Percentiles rank a stretch among this genome's conserved stretches.
Evolutionary conservation across 2,113 vertebrate species (phyloP).

Genomic region (Chaetops frenatus): DNA sequence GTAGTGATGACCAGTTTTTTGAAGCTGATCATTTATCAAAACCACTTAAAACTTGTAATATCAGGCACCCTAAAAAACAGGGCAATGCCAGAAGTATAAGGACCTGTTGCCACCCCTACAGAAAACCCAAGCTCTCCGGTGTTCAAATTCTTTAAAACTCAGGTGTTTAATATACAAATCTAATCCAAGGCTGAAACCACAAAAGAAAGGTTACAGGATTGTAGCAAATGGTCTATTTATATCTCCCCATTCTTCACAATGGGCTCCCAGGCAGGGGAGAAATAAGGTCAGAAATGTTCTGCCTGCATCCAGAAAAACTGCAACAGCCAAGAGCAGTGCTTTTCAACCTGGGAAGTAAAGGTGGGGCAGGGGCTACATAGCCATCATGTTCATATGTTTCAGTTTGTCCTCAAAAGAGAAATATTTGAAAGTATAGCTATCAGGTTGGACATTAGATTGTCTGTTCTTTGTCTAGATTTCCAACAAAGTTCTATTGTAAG

Average conservation of each 20-base stretch:
- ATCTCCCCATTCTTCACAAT: not conserved
- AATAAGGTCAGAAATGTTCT: not conserved
- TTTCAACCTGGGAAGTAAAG: not conserved
- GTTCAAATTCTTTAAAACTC: not conserved
- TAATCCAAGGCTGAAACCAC: not conserved
- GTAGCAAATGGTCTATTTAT: rapidly evolving
- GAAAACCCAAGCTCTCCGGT: not conserved
- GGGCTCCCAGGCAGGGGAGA: not conserved
- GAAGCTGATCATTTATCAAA: not conserved
- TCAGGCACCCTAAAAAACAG: not conserved
- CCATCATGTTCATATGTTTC: not conserved
- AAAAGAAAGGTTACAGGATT: not conserved
- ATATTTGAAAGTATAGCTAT: not conserved
- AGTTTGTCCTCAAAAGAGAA: not conserved
- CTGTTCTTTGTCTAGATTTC: not conserved
- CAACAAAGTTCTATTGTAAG: not conserved
- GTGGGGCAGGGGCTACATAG: rapidly evolving
- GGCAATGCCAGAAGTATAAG: not conserved
- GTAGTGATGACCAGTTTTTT: not conserved
- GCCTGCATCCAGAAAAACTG: not conserved
- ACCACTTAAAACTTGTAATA: not conserved
- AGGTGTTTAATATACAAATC: not conserved
- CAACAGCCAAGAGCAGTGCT: not conserved
- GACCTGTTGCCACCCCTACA: not conserved
- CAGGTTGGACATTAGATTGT: not conserved